These are phyloP conservation scores for Scomber japonicus DNA, from an alignment of 2,113 vertebrate species.

Conservation along the genomic window DNA sequence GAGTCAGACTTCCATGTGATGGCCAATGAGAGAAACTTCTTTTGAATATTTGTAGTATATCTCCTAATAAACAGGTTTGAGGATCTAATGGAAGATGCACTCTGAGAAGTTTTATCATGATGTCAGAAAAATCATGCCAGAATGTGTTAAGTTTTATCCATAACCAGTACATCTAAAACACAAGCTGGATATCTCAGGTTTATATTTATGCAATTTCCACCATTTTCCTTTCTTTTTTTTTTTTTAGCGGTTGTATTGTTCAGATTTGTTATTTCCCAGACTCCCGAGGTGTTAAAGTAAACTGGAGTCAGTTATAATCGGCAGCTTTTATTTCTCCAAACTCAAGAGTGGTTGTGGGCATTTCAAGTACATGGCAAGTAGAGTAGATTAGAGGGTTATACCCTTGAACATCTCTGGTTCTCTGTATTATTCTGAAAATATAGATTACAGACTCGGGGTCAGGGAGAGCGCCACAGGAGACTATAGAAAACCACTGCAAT, in stretches of 20 bases:
- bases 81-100: too few species aligned
- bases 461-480: conserved; percentile 68
- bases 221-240: too few species aligned
- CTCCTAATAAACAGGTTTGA: too few species aligned
- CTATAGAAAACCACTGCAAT: conserved; percentile 76
- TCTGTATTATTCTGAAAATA: conserved; percentile 81
- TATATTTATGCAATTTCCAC: too few species aligned
- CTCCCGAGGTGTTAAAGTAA: not conserved
- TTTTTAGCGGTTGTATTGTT: not conserved
- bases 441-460: conserved; percentile 76
- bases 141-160: too few species aligned
- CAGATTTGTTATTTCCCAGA: not conserved
- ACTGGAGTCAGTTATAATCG: not conserved
- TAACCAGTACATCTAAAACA: too few species aligned
- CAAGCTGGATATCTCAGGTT: too few species aligned
- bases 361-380: conserved; percentile 64
- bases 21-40: too few species aligned
- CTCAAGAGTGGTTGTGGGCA: conserved; percentile 54
- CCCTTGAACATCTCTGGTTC: conserved; percentile 76
- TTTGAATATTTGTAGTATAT: too few species aligned
- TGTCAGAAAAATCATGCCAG: too few species aligned
- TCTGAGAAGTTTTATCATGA: too few species aligned
- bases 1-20: too few species aligned
- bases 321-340: conserved; percentile 48
- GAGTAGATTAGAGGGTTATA: conserved; percentile 82